A percentile compares a stretch with the other conserved stretches of the same genome.
Conservation (phyloP, 2,888 invertebrate genomes). For the Salticus scenicus region DNA sequence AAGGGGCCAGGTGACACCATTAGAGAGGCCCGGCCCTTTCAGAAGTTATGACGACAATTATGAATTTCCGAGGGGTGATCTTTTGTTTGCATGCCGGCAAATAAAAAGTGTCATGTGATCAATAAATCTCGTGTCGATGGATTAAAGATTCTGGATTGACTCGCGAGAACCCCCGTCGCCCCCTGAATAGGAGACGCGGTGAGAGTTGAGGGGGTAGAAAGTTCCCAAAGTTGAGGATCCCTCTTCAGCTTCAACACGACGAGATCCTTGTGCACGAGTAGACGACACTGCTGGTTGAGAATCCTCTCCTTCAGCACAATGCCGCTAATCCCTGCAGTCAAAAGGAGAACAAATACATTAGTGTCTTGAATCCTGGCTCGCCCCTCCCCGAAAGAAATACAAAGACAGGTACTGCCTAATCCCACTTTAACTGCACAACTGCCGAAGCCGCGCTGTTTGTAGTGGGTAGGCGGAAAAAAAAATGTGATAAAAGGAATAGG, state of each 20-base stretch:
- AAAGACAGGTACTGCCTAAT: constrained; percentile 53
- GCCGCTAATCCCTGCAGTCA: constrained; percentile 51
- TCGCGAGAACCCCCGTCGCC: constrained; percentile 20
- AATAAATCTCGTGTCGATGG: constrained; percentile 57
- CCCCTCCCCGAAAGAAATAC: constrained; percentile 28
- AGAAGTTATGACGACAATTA: constrained; percentile 64
- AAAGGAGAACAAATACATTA: constrained; percentile 66
- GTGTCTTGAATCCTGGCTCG: constrained; percentile 46
- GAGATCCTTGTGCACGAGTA: constrained; percentile 41
- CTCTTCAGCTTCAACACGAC: constrained; percentile 27
- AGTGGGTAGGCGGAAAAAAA: constrained; percentile 37
- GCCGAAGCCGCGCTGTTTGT: constrained; percentile 34
- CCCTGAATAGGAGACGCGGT: constrained; percentile 34
- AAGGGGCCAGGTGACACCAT: constrained; percentile 49
- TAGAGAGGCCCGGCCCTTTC: constrained; percentile 43
- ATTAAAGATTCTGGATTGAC: constrained; percentile 55
- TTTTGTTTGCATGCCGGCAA: constrained; percentile 52
- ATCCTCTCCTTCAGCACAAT: constrained; percentile 45
- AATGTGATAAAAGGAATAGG: constrained; percentile 20
- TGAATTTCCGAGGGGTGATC: constrained; percentile 59
- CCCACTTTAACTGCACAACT: constrained; percentile 38
- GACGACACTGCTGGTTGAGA: constrained; percentile 39
- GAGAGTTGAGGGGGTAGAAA: constrained; percentile 46
- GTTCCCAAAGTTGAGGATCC: constrained; percentile 58
- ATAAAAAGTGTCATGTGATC: constrained; percentile 60